Percentiles rank a stretch among this genome's conserved stretches.
Conservation (phyloP, 1,140 invertebrate species). For the Drosophila sp. region DNA sequence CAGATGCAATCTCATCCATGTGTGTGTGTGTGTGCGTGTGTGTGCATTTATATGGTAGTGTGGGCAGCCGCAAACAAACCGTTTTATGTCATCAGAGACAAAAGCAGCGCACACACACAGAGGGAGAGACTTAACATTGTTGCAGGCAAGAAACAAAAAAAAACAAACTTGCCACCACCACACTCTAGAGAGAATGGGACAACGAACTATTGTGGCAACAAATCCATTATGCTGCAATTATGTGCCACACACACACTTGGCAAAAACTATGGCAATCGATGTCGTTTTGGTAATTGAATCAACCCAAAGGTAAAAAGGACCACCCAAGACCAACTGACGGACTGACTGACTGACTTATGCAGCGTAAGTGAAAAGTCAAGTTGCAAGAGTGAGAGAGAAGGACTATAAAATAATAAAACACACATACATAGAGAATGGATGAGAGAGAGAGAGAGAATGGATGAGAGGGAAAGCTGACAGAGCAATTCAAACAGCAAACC, state of each 20-base stretch:
- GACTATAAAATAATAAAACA: slow-evolving; percentile 67
- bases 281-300: slow-evolving; percentile 80
- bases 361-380: slow-evolving; percentile 72
- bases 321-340: background rate
- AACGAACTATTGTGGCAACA: slow-evolving; percentile 59
- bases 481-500: slow-evolving; percentile 78
- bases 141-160: slow-evolving; percentile 26
- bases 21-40: slow-evolving; percentile 13
- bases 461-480: slow-evolving; percentile 22
- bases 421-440: slow-evolving; percentile 20
- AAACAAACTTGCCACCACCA: slow-evolving; percentile 41
- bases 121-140: slow-evolving; percentile 49
- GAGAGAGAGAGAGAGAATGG: slow-evolving; percentile 3
- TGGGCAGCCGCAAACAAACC: slow-evolving; percentile 64
- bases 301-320: slow-evolving; percentile 50
- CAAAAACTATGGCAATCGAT: slow-evolving; percentile 62
- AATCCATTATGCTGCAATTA: slow-evolving; percentile 82
- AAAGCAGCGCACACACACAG: slow-evolving; percentile 30
- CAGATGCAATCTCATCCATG: slow-evolving; percentile 9
- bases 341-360: slow-evolving; percentile 45
- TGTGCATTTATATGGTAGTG: background rate
- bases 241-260: slow-evolving; percentile 70
- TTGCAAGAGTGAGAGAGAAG: slow-evolving; percentile 37
- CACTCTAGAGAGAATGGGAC: slow-evolving; percentile 21
- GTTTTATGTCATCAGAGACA: slow-evolving; percentile 71